Conservation (phyloP, 1,140 invertebrate species). For the Zaprionus ghesquierei region DNA sequence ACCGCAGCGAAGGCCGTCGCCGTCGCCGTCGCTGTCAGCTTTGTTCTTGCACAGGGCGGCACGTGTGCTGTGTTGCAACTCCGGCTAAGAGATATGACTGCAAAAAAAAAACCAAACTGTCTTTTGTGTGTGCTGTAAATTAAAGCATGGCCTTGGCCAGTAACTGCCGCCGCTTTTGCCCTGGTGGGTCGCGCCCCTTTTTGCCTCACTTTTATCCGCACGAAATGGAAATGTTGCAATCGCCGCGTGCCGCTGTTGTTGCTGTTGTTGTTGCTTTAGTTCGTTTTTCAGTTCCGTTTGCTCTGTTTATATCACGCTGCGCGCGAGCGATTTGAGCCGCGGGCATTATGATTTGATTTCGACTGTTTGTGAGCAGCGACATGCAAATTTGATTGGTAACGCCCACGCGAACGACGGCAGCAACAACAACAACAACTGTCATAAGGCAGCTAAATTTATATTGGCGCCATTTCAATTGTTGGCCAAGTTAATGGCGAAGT, state of each 20-base stretch:
- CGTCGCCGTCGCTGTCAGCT: no score
- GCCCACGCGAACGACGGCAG: conserved; percentile 57
- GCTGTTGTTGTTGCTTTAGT: conserved; percentile 39
- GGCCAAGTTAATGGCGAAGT: conserved; percentile 33
- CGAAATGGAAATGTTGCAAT: conserved; percentile 62
- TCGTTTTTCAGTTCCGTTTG: conserved; percentile 18
- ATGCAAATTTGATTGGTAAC: conserved; percentile 77
- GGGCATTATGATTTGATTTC: conserved; percentile 65
- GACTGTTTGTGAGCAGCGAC: conserved; percentile 57
- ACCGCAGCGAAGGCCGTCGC: conserved; percentile 48
- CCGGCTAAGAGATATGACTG: background rate
- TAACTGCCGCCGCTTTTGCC: conserved; percentile 2
- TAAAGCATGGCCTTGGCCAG: conserved; percentile 62
- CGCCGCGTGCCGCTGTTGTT: conserved; percentile 6
- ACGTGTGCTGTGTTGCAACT: conserved; percentile 63
- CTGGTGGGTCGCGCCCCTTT: conserved; percentile 51
- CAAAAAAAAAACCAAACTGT: conserved; percentile 37
- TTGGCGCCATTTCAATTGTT: conserved; percentile 65
- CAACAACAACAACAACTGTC: conserved; percentile 47
- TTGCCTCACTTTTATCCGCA: conserved; percentile 67
- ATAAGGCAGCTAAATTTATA: conserved; percentile 57
- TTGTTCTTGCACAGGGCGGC: conserved; percentile 54
- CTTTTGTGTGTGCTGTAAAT: conserved; percentile 64
- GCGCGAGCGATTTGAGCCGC: conserved; percentile 12
- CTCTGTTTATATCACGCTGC: conserved; percentile 45